Percentiles rank a stretch among this genome's conserved stretches.
phyloP scores from a whole-genome alignment of 1,140 invertebrate species.

The Panonychus citri region DNA sequence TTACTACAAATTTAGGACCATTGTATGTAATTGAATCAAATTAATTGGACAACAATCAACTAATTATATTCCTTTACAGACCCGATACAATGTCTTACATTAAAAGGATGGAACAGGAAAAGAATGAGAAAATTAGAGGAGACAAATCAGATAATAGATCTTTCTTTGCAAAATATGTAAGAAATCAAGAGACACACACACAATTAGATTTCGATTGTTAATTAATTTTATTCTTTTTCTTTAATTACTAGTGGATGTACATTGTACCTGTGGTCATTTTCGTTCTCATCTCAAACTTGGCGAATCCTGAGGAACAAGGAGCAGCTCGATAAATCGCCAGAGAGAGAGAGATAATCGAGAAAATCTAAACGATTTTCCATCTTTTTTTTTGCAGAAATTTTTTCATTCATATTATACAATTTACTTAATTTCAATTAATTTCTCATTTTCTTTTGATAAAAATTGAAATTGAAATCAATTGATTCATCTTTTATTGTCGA shows the following conservation, averaged over 20 bases:
- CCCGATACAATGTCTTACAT: slow-evolving; percentile 79
- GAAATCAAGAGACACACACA: slow-evolving; percentile 23
- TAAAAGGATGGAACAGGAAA: slow-evolving; percentile 67
- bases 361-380: no score
- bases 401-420: no score
- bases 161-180: slow-evolving; percentile 90
- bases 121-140: slow-evolving; percentile 63
- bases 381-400: no score
- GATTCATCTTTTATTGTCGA: no score
- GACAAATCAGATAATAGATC: slow-evolving; percentile 74
- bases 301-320: slow-evolving; percentile 42
- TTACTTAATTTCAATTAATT: no score
- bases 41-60: not conserved
- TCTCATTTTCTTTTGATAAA: no score
- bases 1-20: slow-evolving; percentile 43
- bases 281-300: slow-evolving; percentile 53
- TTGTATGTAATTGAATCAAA: slow-evolving; percentile 25
- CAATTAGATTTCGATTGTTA: no score
- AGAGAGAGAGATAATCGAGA: no score
- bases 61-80: slow-evolving; percentile 25
- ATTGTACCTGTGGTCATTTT: slow-evolving; percentile 66
- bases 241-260: slow-evolving; percentile 75
- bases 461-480: no score
- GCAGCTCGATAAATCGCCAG: slow-evolving; percentile 10
- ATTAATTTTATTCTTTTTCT: slow-evolving; percentile 12